phyloP scores from a whole-genome alignment of 2,888 invertebrate species.

The Cyrtodaria siliqua region DNA sequence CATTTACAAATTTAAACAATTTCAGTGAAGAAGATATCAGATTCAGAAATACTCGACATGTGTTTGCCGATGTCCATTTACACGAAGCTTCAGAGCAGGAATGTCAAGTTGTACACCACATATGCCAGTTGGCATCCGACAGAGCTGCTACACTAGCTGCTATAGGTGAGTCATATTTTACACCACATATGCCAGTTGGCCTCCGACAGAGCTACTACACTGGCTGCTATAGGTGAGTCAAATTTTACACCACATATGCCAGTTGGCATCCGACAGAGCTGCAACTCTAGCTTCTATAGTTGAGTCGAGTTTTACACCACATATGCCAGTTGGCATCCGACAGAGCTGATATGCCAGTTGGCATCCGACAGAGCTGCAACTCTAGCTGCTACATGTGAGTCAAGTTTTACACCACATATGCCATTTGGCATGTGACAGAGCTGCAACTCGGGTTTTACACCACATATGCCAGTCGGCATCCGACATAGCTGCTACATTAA shows the following conservation, averaged over 20 bases:
- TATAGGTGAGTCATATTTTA: conserved; percentile 85
- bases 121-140: conserved; percentile 96
- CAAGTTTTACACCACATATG: neutral
- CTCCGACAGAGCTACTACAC: conserved; percentile 96
- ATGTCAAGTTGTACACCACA: conserved; percentile 95
- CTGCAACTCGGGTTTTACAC: too few species aligned
- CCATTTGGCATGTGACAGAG: too few species aligned
- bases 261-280: conserved; percentile 95
- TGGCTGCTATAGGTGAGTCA: conserved; percentile 89
- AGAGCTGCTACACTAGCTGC: conserved; percentile 97
- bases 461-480: too few species aligned
- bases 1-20: too few species aligned
- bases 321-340: too few species aligned
- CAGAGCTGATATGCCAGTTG: too few species aligned
- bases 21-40: conserved; percentile 80
- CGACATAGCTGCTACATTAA: too few species aligned
- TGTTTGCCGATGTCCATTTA: conserved; percentile 94
- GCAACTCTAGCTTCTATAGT: conserved; percentile 94
- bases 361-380: conserved; percentile 95
- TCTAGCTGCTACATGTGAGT: too few species aligned
- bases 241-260: conserved; percentile 95
- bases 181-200: conserved; percentile 97
- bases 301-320: conserved; percentile 23
- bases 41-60: conserved; percentile 81
- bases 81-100: conserved; percentile 92